A percentile compares a stretch with the other conserved stretches of the same genome.
Conservation (phyloP, 2,888 invertebrate genomes). For the Hirtodrosophila cameraria region DNA sequence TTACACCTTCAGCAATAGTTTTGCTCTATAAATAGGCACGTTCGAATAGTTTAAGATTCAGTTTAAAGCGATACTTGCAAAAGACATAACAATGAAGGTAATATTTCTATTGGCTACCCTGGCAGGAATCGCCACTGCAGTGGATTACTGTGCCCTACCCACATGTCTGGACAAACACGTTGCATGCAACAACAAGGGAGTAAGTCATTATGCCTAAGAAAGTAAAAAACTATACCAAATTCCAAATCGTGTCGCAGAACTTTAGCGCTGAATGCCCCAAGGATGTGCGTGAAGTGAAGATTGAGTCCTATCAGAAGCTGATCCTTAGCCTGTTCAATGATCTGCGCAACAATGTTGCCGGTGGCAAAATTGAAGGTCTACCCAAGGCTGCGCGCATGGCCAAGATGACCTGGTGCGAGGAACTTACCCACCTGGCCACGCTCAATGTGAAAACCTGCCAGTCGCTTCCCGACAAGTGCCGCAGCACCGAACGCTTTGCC, state of each 20-base stretch:
- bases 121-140: conserved; percentile 16
- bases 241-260: conserved; percentile 2
- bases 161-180: conserved; percentile 33
- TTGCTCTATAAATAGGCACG: background rate
- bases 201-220: background rate
- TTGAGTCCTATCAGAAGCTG: conserved; percentile 17
- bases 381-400: conserved; percentile 32
- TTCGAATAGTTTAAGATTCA: background rate
- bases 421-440: conserved; percentile 19
- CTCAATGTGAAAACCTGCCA: conserved; percentile 31
- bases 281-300: conserved; percentile 25
- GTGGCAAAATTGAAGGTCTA: conserved; percentile 18
- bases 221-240: too few species aligned
- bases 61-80: conserved; percentile 7
- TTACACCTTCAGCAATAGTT: background rate
- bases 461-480: conserved; percentile 31
- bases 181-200: conserved; percentile 36
- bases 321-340: conserved; percentile 32
- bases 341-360: conserved; percentile 26
- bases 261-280: conserved; percentile 22
- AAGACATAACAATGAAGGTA: conserved; percentile 16
- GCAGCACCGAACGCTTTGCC: conserved; percentile 38
- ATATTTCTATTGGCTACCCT: conserved; percentile 12
- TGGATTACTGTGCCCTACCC: conserved; percentile 34
- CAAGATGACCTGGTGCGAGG: conserved; percentile 35